phyloP scores from a whole-genome alignment of 2,113 vertebrate genomes.

The Alligator mississippiensis region DNA sequence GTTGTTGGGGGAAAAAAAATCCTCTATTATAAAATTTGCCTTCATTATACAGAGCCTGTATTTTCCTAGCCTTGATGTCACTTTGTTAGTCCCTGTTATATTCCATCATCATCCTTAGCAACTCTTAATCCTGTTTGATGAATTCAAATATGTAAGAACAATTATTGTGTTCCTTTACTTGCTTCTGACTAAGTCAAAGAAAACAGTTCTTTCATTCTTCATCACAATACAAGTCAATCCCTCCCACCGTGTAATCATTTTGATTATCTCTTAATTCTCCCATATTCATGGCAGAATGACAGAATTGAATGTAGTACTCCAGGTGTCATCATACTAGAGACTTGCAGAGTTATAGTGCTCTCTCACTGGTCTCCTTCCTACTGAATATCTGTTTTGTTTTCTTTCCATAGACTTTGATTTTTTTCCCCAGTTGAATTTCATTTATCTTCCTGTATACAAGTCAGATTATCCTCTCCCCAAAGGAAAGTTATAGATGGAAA shows the following conservation, averaged over 20 bases:
- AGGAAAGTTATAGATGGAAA: background rate
- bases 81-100: background rate
- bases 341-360: background rate
- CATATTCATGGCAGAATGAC: background rate
- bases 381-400: background rate
- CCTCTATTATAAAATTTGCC: background rate
- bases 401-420: background rate
- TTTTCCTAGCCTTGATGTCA: background rate
- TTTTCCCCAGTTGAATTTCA: background rate
- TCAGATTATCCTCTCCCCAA: background rate
- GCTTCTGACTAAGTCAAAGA: background rate
- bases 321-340: background rate
- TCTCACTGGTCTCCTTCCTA: background rate
- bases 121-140: background rate
- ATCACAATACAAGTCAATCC: background rate
- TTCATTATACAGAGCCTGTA: background rate
- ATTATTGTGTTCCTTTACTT: background rate
- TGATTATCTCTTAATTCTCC: background rate
- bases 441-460: background rate
- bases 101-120: background rate
- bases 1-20: background rate
- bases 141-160: background rate
- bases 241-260: fast-evolving
- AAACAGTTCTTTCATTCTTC: background rate
- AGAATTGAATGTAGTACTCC: background rate